These are phyloP conservation scores for Corythornis vintsioides DNA, from an alignment of 2,113 vertebrate genomes.

Conservation along the genomic window DNA sequence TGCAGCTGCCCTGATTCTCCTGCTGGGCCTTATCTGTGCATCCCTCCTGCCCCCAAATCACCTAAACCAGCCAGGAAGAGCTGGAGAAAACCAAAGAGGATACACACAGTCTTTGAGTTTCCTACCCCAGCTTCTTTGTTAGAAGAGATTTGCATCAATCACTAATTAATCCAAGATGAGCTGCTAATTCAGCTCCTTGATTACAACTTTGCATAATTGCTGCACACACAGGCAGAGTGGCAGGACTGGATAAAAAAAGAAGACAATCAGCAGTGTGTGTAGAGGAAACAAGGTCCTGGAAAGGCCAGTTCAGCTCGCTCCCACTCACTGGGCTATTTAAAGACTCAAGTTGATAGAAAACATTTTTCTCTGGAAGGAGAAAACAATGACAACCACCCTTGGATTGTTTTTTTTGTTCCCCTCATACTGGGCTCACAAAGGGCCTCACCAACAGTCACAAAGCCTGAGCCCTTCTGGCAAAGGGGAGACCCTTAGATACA, in stretches of 20 bases:
- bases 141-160: constrained; percentile 55
- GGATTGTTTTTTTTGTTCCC: no score
- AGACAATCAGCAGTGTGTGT: neutral
- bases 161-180: constrained; percentile 67
- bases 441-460: neutral
- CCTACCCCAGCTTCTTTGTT: neutral
- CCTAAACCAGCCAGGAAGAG: neutral
- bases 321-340: neutral
- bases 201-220: constrained; percentile 69
- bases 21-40: neutral
- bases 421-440: rapidly evolving
- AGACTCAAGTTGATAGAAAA: neutral
- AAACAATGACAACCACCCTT: neutral
- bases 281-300: neutral
- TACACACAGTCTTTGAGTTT: neutral
- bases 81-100: constrained; percentile 1
- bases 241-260: neutral
- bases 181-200: constrained; percentile 67
- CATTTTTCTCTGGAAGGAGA: neutral
- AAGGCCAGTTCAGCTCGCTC: neutral
- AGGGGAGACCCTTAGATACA: rapidly evolving
- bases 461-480: neutral
- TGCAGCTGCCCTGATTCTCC: neutral
- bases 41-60: neutral
- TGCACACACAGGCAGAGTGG: neutral